Conservation (phyloP, 2,797 vertebrate genomes). For the Luscinia luscinia region DNA sequence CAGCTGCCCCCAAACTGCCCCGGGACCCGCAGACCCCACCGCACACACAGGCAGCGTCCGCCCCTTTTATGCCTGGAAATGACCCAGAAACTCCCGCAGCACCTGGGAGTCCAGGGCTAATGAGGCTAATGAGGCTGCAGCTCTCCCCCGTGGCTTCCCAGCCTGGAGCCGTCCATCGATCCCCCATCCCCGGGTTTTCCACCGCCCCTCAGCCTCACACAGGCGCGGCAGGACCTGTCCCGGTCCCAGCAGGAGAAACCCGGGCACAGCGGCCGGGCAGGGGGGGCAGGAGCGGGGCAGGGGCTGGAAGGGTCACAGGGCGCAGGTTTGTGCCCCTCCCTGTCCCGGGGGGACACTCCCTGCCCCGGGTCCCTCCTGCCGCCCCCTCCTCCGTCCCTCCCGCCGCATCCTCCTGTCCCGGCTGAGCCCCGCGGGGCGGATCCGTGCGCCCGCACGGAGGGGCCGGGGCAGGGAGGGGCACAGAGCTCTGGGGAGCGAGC, state of each 20-base stretch:
- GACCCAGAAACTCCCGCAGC: background rate
- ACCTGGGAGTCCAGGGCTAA: background rate
- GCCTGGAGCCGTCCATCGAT: background rate
- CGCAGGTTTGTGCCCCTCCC: background rate
- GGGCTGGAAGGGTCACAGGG: background rate
- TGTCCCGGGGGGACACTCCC: too few relatives aligned
- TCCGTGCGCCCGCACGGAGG: too few relatives aligned
- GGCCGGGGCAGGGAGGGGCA: rapidly evolving
- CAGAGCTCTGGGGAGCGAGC: background rate
- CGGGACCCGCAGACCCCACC: background rate
- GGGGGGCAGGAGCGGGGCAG: background rate
- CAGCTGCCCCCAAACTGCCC: background rate
- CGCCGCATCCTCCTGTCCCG: background rate
- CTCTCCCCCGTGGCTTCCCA: background rate
- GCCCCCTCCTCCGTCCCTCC: background rate
- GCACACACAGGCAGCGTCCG: rapidly evolving
- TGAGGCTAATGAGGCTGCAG: background rate
- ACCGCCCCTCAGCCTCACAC: background rate
- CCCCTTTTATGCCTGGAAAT: background rate
- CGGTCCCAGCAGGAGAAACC: background rate
- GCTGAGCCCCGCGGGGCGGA: background rate
- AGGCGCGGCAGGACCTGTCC: background rate
- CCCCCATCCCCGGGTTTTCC: rapidly evolving
- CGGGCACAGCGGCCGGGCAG: too few relatives aligned
- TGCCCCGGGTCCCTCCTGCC: too few relatives aligned